These are phyloP conservation scores for Desoria tigrina DNA, from an alignment of 2,888 invertebrate species.

Conservation along the genomic window DNA sequence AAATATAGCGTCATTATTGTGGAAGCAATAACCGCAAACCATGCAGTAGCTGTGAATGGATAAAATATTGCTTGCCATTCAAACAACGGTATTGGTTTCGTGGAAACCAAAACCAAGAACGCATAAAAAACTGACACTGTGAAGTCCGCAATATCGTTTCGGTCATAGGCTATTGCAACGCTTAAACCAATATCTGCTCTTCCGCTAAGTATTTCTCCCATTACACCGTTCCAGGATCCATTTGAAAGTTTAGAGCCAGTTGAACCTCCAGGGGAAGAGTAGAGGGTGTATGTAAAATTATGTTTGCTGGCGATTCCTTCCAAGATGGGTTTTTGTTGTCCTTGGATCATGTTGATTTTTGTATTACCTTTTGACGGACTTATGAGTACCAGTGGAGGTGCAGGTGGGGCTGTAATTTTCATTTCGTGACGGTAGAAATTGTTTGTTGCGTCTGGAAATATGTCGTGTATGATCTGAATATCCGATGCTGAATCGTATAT, in stretches of 20 bases:
- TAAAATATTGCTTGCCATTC: slow-evolving; percentile 51
- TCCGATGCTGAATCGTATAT: slow-evolving; percentile 7
- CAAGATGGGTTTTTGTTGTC: slow-evolving; percentile 46
- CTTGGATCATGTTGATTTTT: slow-evolving; percentile 39
- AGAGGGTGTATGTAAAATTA: slow-evolving; percentile 45
- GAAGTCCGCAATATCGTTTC: slow-evolving; percentile 43
- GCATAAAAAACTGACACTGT: slow-evolving; percentile 47
- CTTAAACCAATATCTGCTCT: slow-evolving; percentile 48
- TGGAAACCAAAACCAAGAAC: slow-evolving; percentile 48
- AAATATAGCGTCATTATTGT: slow-evolving; percentile 30
- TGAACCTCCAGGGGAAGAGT: slow-evolving; percentile 39
- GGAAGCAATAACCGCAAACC: slow-evolving; percentile 39
- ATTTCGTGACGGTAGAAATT: slow-evolving; percentile 42
- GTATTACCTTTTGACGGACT: slow-evolving; percentile 28
- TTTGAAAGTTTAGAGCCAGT: slow-evolving; percentile 44
- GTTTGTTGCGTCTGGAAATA: slow-evolving; percentile 45
- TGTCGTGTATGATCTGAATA: slow-evolving; percentile 3
- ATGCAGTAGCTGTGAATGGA: slow-evolving; percentile 40
- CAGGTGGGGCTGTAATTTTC: slow-evolving; percentile 44
- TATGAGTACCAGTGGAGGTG: slow-evolving; percentile 46
- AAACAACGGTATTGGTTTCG: slow-evolving; percentile 49
- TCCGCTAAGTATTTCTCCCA: slow-evolving; percentile 47
- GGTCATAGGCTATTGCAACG: slow-evolving; percentile 43
- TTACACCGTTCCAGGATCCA: slow-evolving; percentile 51
- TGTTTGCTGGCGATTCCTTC: slow-evolving; percentile 32